A percentile compares a stretch with the other conserved stretches of the same genome.
Conservation (phyloP, 2,797 vertebrate species). For the Spinus pinus region DNA sequence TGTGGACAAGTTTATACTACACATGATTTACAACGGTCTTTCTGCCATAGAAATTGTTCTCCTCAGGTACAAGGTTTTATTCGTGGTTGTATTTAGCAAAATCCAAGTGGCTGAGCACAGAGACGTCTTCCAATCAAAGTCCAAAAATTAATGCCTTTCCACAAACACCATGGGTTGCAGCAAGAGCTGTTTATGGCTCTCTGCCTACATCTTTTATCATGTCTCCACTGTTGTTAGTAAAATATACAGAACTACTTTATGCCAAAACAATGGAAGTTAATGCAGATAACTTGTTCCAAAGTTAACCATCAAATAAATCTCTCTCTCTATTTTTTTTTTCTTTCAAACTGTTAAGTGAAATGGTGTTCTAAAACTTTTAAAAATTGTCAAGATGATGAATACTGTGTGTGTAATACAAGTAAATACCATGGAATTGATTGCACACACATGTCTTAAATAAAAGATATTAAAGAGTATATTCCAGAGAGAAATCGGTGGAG, state of each 20-base stretch:
- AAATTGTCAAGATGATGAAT: constrained; percentile 71
- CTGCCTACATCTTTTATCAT: constrained; percentile 64
- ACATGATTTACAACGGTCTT: constrained; percentile 46
- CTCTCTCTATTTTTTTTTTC: neutral
- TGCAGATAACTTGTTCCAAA: constrained; percentile 66
- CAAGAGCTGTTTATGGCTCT: constrained; percentile 41
- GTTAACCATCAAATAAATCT: constrained; percentile 67
- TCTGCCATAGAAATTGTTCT: neutral
- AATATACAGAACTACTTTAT: constrained; percentile 71
- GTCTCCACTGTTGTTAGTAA: constrained; percentile 62
- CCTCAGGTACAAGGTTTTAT: constrained; percentile 46
- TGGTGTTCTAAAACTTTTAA: constrained; percentile 60
- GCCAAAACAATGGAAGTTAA: constrained; percentile 73
- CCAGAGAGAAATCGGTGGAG: constrained; percentile 43
- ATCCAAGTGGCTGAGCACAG: constrained; percentile 6
- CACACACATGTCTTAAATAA: constrained; percentile 58
- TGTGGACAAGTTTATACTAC: constrained; percentile 54
- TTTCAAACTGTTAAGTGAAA: constrained; percentile 49
- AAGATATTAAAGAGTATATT: constrained; percentile 61
- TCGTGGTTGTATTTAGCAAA: neutral
- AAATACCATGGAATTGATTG: constrained; percentile 64
- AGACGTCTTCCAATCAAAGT: constrained; percentile 11
- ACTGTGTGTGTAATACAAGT: constrained; percentile 58
- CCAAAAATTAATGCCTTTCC: constrained; percentile 47
- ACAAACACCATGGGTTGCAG: neutral